Evolutionary conservation across 2,113 vertebrate genomes (phyloP).

Genomic region (Melanerpes formicivorus): DNA sequence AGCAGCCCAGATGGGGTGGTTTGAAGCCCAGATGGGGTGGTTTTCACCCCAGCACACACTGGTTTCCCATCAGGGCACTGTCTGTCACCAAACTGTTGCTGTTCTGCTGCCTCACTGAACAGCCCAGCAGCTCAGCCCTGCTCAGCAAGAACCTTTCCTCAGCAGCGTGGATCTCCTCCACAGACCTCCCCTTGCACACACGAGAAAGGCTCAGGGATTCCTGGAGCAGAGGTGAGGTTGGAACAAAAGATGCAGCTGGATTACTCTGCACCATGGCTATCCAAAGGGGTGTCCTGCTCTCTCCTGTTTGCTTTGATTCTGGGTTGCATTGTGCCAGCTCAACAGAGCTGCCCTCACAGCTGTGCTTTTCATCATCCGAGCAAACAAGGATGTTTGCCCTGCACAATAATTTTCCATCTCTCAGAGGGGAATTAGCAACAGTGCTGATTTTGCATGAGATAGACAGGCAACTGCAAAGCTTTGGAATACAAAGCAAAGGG

Average conservation of each 20-base stretch:
- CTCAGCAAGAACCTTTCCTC: not conserved
- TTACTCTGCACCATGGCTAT: not conserved
- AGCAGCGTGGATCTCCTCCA: not conserved
- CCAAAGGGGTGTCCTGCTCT: not conserved
- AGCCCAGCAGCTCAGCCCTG: not conserved
- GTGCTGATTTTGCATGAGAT: not conserved
- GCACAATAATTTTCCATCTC: not conserved
- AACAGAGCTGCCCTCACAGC: not conserved
- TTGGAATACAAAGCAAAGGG: not conserved
- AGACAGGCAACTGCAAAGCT: not conserved
- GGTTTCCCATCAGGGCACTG: not conserved
- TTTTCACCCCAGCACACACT: not conserved
- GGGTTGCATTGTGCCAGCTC: not conserved
- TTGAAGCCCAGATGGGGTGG: not conserved
- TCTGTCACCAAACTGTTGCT: not conserved
- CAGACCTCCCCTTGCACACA: not conserved
- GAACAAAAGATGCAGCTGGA: not conserved
- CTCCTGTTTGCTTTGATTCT: conserved; percentile 3
- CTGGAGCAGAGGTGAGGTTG: not conserved
- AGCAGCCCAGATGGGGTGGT: not conserved
- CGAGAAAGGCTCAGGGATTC: not conserved
- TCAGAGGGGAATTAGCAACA: not conserved
- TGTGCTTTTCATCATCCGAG: not conserved
- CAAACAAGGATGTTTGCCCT: conserved; percentile 46
- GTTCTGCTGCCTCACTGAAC: not conserved